Evolutionary conservation across 1,140 invertebrate genomes (phyloP).

Genomic region (Tenebrio molitor): DNA sequence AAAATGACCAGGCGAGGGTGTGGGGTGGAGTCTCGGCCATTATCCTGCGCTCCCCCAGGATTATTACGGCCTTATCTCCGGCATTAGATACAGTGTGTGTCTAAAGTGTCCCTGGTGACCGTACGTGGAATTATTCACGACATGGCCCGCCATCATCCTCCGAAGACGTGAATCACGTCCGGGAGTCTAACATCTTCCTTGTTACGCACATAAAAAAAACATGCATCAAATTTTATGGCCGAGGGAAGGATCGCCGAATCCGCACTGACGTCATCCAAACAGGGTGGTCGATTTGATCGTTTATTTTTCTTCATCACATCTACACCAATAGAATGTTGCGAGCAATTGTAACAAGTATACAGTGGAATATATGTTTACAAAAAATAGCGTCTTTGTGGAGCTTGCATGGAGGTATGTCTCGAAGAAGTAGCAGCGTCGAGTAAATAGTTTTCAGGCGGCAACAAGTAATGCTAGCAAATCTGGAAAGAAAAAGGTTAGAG

Average conservation of each 20-base stretch:
- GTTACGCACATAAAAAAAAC: slow-evolving; percentile 39
- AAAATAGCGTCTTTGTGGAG: too few relatives aligned
- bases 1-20: slow-evolving; percentile 30
- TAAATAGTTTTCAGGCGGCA: too few relatives aligned
- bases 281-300: slow-evolving; percentile 8
- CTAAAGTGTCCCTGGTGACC: slow-evolving; percentile 44
- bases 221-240: slow-evolving; percentile 42
- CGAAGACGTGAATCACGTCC: slow-evolving; percentile 44
- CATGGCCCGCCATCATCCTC: slow-evolving; percentile 40
- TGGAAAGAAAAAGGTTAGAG: too few relatives aligned
- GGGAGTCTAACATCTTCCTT: slow-evolving; percentile 38
- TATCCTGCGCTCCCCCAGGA: slow-evolving; percentile 32
- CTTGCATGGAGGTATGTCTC: too few relatives aligned
- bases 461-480: too few relatives aligned
- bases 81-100: slow-evolving; percentile 43
- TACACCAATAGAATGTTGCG: too few relatives aligned
- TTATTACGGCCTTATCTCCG: slow-evolving; percentile 39
- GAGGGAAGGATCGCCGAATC: slow-evolving; percentile 15
- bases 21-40: slow-evolving; percentile 41
- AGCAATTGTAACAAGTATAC: too few relatives aligned
- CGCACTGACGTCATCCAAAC: slow-evolving; percentile 13
- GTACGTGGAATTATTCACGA: slow-evolving; percentile 44
- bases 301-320: slow-evolving; percentile 6
- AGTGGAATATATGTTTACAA: too few relatives aligned
- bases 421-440: too few relatives aligned